phyloP scores from a whole-genome alignment of 1,140 invertebrate genomes.

The Dufourea novaeangliae region DNA sequence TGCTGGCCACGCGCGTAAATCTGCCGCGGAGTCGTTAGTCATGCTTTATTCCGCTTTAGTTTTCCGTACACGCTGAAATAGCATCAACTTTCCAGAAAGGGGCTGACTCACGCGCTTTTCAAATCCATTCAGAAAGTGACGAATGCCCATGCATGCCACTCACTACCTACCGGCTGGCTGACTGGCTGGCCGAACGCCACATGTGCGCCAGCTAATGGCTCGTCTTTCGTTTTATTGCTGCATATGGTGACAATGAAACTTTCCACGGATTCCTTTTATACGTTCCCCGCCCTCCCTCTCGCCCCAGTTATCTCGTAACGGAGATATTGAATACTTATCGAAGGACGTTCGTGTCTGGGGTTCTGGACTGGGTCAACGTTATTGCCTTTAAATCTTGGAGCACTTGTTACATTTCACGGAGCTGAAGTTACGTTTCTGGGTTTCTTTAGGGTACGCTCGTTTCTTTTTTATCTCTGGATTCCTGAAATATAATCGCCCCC shows the following conservation, averaged over 20 bases:
- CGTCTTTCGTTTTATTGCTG: conserved; percentile 44
- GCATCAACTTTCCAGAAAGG: conserved; percentile 57
- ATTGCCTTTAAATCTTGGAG: not conserved
- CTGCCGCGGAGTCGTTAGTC: conserved; percentile 51
- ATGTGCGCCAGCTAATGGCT: conserved; percentile 46
- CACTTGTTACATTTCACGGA: not conserved
- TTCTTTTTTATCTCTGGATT: too few species aligned
- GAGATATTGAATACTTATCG: conserved; percentile 28
- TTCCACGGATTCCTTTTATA: conserved; percentile 40
- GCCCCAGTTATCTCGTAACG: not conserved
- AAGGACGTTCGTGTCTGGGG: not conserved
- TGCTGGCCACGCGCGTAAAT: conserved; percentile 39
- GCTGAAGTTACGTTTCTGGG: too few species aligned
- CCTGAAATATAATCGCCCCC: not conserved
- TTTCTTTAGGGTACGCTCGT: not conserved
- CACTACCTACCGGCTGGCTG: not conserved
- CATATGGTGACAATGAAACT: conserved; percentile 51
- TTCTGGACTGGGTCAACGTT: too few species aligned
- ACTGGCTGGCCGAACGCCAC: conserved; percentile 27
- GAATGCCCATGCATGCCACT: conserved; percentile 43
- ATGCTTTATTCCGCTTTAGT: conserved; percentile 53
- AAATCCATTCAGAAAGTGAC: conserved; percentile 58
- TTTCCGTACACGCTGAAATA: conserved; percentile 53
- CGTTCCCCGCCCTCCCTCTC: too few species aligned
- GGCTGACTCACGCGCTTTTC: conserved; percentile 55